Percentiles rank a stretch among this genome's conserved stretches.
Conservation (phyloP, 1,140 invertebrate species). For the Myzus persicae region DNA sequence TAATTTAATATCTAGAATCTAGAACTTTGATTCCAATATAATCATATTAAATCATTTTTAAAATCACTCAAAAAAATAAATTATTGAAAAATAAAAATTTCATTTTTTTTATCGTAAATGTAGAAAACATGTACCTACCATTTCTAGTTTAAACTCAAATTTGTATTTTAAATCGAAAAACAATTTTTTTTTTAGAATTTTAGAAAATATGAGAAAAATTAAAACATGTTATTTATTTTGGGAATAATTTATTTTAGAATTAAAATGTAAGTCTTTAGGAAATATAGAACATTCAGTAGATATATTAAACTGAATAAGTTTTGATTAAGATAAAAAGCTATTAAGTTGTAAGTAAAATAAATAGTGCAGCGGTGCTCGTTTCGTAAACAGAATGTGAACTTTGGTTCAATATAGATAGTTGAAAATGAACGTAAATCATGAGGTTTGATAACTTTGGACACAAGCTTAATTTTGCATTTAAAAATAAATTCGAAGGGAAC, state of each 20-base stretch:
- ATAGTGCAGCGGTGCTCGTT: background rate
- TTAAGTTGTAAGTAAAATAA: background rate
- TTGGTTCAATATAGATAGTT: background rate
- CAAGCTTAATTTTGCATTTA: background rate
- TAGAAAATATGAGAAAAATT: background rate
- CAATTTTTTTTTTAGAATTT: background rate
- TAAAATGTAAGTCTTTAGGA: background rate
- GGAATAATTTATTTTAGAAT: background rate
- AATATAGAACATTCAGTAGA: too few species aligned
- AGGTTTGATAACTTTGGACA: background rate
- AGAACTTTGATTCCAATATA: background rate
- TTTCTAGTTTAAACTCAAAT: background rate
- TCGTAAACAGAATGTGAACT: background rate
- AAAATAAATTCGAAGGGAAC: background rate
- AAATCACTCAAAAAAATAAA: background rate
- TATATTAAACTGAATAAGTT: background rate
- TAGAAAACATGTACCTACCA: too few species aligned
- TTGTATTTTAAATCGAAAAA: background rate
- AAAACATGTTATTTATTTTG: background rate
- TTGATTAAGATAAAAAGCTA: background rate
- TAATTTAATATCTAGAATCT: background rate
- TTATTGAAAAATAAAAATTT: background rate
- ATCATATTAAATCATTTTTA: background rate
- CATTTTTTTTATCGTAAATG: background rate
- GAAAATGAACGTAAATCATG: background rate